Base-by-base conservation (phyloP, 1,140 invertebrate species). In the Drosophila nigromelanica region DNA sequence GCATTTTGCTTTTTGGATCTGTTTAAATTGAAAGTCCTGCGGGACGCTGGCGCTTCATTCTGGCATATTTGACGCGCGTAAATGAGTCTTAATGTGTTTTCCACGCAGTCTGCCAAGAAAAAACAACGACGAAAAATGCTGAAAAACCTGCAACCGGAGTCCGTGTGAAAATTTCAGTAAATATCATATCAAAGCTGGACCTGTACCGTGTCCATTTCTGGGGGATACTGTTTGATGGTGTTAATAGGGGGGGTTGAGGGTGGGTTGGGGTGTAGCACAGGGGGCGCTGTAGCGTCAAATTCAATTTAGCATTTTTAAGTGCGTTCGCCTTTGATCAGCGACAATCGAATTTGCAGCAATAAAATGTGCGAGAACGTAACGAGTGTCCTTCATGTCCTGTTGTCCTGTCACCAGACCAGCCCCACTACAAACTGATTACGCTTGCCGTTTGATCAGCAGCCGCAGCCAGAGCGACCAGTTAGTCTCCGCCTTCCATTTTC, bases 291-390 rank as follows among this genome's bases (percentile, higher is more conserved):
- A 81, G 81, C 90, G 80, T 83, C 90, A 91, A 91, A 91, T 91
- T 91, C 73, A 91, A 91, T 91, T 91, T 91, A 91, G 90, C 81
- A 90, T 91, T 91, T 91, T 91, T 90, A 91, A 91, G 90, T 91
- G 90, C 89, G 89, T 90, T 83, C 82, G 75, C 90, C 86, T 91
- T 91, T 90, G 86, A 90, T 82, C 85, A 91, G 79, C 78, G 80
- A 91, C 90, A 91, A 91, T 91, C 86, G 89, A 91, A 91, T 91
- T 91, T 83, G 42, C 83, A 66, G 67, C 80, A 86, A 86, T 86
- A 86, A 86, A 86, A 86, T 86, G 78, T 80, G 62, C 69, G 64
- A 76, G 63, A 52, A 47, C 76, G 43, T 76, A 72, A 72, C 76
- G 73, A 59, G 67, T 59, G 73, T 56, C 59, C 56, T 59, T 12